Percentiles rank a stretch among this genome's conserved stretches.
Evolutionary conservation across 1,140 invertebrate genomes (phyloP).

Genomic region (Xylocopa sonorina): DNA sequence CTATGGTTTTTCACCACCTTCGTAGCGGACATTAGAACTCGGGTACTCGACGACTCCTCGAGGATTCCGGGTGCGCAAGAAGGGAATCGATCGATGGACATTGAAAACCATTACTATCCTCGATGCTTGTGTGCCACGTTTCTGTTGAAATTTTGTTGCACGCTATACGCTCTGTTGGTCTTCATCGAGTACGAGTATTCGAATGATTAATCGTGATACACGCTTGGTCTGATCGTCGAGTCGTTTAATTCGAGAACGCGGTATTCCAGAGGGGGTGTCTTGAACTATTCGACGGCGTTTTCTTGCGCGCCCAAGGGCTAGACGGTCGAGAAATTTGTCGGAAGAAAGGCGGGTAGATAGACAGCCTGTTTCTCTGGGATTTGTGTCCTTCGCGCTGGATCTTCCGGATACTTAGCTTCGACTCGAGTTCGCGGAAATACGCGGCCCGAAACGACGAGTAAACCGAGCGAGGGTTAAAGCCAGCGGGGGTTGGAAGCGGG

Average conservation of each 20-base stretch:
- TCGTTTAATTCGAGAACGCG: too few species aligned
- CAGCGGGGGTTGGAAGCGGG: neutral
- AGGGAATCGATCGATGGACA: neutral
- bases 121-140: neutral
- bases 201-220: too few species aligned
- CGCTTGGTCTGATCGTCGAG: too few species aligned
- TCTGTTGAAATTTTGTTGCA: too few species aligned
- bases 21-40: neutral
- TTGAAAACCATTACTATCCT: too few species aligned
- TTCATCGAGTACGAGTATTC: too few species aligned
- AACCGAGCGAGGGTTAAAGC: neutral
- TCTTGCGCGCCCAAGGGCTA: neutral
- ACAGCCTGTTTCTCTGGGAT: conserved; percentile 33
- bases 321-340: conserved; percentile 52
- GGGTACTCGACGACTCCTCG: neutral
- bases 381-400: conserved; percentile 23
- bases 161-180: too few species aligned
- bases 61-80: too few species aligned
- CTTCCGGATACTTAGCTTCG: conserved; percentile 53
- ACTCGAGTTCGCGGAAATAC: conserved; percentile 48
- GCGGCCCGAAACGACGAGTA: conserved; percentile 3
- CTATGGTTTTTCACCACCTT: neutral
- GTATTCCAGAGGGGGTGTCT: too few species aligned
- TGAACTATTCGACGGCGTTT: neutral
- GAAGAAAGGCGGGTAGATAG: conserved; percentile 45